These are phyloP conservation scores for Synanthedon formicaeformis DNA, from an alignment of 2,888 invertebrate species.

Conservation along the genomic window DNA sequence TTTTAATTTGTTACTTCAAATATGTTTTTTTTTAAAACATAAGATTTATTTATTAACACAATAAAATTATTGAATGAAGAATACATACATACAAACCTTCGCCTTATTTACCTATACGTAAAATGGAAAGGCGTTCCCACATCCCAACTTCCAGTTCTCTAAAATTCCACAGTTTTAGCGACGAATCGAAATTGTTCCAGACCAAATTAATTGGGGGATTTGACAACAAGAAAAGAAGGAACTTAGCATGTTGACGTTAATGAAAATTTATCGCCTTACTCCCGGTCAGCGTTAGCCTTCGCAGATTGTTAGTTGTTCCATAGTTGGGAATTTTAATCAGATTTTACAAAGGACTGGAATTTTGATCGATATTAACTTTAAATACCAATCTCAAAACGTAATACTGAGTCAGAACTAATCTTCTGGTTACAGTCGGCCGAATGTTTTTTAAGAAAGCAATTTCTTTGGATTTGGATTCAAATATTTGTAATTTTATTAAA, in stretches of 20 bases:
- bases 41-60: too few species aligned
- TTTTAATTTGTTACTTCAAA: too few species aligned
- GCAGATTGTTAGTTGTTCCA: neutral
- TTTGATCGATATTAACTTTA: too few species aligned
- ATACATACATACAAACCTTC: neutral
- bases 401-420: too few species aligned
- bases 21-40: too few species aligned
- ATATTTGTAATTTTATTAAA: too few species aligned
- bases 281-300: neutral
- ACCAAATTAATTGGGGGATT: constrained; percentile 34
- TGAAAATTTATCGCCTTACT: constrained; percentile 27
- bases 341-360: neutral
- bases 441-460: too few species aligned
- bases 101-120: neutral
- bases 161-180: constrained; percentile 27
- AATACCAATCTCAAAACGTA: too few species aligned
- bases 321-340: neutral
- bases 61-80: neutral
- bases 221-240: constrained; percentile 29
- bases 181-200: constrained; percentile 37
- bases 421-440: too few species aligned
- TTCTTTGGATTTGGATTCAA: too few species aligned
- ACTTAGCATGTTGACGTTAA: constrained; percentile 23
- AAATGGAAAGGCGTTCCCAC: constrained; percentile 15
- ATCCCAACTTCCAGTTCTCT: constrained; percentile 6